Conservation (phyloP, 2,888 invertebrate genomes). For the Trachelus tabidus region DNA sequence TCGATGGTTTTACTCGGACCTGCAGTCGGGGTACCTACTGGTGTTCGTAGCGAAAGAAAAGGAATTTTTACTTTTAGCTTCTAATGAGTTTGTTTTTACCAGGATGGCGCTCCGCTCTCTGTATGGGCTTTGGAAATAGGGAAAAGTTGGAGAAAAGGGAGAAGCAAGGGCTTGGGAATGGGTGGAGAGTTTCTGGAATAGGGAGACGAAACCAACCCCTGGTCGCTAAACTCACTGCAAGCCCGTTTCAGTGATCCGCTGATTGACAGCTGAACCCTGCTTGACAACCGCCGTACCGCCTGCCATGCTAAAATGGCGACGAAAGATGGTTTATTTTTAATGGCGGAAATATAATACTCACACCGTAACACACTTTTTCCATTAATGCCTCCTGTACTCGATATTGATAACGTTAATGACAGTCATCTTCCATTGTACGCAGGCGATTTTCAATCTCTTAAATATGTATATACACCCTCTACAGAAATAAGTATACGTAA, state of each 20-base stretch:
- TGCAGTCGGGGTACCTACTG: background rate
- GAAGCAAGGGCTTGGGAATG: conserved; percentile 13
- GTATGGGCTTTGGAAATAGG: conserved; percentile 27
- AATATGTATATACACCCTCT: background rate
- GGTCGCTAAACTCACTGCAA: conserved; percentile 27
- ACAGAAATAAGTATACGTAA: background rate
- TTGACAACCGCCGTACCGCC: conserved; percentile 32
- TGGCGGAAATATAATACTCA: conserved; percentile 37
- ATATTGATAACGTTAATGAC: conserved; percentile 18
- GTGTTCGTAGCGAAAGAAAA: conserved; percentile 10
- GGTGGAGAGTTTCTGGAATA: conserved; percentile 28
- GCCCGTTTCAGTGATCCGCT: conserved; percentile 55
- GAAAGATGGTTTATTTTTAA: conserved; percentile 63
- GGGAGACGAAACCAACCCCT: conserved; percentile 33
- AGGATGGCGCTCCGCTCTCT: conserved; percentile 37
- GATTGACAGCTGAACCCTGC: conserved; percentile 59
- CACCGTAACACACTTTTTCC: conserved; percentile 26
- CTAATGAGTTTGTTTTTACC: conserved; percentile 59
- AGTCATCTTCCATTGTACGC: background rate
- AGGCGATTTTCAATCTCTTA: background rate
- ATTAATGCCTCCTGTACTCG: conserved; percentile 17
- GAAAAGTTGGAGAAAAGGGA: conserved; percentile 42
- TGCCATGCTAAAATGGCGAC: conserved; percentile 60
- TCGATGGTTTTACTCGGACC: background rate
- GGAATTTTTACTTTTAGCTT: conserved; percentile 46